Evolutionary conservation across 2,888 invertebrate species (phyloP), one percentile per base, ranked within the genome.

Genomic region (Hirtodrosophila trivittata): DNA sequence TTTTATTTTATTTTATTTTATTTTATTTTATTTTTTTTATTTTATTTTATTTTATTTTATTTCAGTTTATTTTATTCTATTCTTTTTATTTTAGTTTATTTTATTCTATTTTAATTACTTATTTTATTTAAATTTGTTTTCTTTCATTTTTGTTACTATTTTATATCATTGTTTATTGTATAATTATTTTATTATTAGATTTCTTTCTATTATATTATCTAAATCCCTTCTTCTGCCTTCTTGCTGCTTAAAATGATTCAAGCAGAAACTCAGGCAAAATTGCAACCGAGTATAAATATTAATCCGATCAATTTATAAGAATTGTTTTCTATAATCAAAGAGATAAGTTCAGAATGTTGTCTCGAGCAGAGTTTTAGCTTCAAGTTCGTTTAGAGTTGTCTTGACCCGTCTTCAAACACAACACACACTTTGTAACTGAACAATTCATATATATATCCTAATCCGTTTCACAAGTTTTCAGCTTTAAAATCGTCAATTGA

Each of bases 161-260:
- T n/a, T n/a, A n/a, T n/a, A n/a, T n/a, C n/a, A n/a, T n/a, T n/a
- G n/a, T n/a, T n/a, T n/a, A n/a, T n/a, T n/a, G n/a, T n/a, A n/a
- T n/a, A n/a, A n/a, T n/a, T n/a, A n/a, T n/a, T n/a, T n/a, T n/a
- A n/a, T n/a, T n/a, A n/a, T 64, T 64, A 18, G 4, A 26, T 45
- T 47, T 13, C 9, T 8, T 37, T 26, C 16, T 2, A 21, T 16
- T n/a, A 3, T 33, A 0, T 14, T 13, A 3, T 32, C 14, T n/a
- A 25, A 13, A 41, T 59, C 10, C 10, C 1, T 7, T n/a, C n/a
- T 18, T 9, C 2, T 12, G 62, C 5, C 18, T 21, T 21, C 18
- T 74, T 81, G 75, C 81, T 49, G 75, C 77, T 76, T 74, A 4
- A 56, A 18, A 59, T 69, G 26, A 69, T 14, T 32, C n/a, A 10